A percentile compares a stretch with the other conserved stretches of the same genome.
Conservation (phyloP, 2,797 vertebrate species). For the Fistularia tabacaria region DNA sequence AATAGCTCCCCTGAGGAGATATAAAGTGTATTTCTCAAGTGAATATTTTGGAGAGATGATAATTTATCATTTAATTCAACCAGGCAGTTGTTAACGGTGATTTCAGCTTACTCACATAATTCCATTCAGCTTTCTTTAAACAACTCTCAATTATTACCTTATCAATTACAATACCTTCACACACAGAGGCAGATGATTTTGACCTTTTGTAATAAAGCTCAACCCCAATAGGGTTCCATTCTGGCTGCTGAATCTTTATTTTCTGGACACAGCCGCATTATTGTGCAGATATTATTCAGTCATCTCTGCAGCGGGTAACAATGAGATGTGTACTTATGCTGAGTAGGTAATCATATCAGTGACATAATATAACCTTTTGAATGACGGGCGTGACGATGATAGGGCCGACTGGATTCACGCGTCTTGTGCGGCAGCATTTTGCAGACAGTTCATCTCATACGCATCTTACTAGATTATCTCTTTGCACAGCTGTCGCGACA, state of each 20-base stretch:
- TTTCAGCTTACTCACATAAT: too few relatives aligned
- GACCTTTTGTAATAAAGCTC: too few relatives aligned
- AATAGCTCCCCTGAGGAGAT: constrained; percentile 22
- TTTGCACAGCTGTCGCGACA: too few relatives aligned
- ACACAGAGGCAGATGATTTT: too few relatives aligned
- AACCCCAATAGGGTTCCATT: too few relatives aligned
- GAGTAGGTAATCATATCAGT: constrained; percentile 65
- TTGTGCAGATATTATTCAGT: constrained; percentile 49
- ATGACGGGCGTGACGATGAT: constrained; percentile 16
- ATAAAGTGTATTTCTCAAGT: constrained; percentile 17
- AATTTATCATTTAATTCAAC: not conserved
- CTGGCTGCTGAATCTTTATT: constrained; percentile 18
- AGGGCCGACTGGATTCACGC: too few relatives aligned
- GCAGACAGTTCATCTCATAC: too few relatives aligned
- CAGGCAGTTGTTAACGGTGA: not conserved
- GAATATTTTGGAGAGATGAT: constrained; percentile 15
- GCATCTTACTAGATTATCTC: too few relatives aligned
- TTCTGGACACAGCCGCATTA: constrained; percentile 35
- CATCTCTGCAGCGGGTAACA: constrained; percentile 56
- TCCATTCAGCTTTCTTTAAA: too few relatives aligned
- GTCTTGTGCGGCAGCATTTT: too few relatives aligned
- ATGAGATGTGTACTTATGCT: constrained; percentile 52
- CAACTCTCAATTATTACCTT: too few relatives aligned
- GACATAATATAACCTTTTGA: constrained; percentile 52
- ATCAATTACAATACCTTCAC: too few relatives aligned